Conservation (phyloP, 2,888 invertebrate species). For the Limenitis arthemis region DNA sequence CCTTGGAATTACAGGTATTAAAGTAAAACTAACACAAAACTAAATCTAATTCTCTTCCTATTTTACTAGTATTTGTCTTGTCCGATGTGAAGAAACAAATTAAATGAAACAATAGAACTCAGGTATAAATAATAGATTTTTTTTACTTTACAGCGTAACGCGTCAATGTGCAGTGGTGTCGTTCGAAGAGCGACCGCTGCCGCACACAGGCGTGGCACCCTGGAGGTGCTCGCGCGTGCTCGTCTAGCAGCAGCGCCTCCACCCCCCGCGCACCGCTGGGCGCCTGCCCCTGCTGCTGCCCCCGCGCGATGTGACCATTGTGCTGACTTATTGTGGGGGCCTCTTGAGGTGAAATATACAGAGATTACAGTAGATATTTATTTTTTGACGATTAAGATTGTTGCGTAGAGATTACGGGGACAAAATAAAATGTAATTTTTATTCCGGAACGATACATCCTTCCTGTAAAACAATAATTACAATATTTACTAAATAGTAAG, state of each 20-base stretch:
- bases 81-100: too few species aligned
- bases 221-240: constrained; percentile 91
- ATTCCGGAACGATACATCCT: too few species aligned
- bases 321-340: constrained; percentile 91
- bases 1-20: constrained; percentile 79
- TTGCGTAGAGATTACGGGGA: too few species aligned
- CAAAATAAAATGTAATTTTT: too few species aligned
- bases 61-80: too few species aligned
- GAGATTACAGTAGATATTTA: too few species aligned
- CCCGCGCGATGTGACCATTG: constrained; percentile 95
- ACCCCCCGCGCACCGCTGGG: constrained; percentile 72
- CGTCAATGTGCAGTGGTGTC: constrained; percentile 89
- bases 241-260: constrained; percentile 84
- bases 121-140: not conserved
- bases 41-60: too few species aligned
- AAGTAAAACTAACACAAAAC: too few species aligned
- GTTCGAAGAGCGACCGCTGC: constrained; percentile 88
- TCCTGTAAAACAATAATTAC: too few species aligned
- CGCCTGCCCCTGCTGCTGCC: constrained; percentile 83
- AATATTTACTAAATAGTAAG: not conserved
- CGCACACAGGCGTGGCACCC: constrained; percentile 90
- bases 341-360: constrained; percentile 76
- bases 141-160: constrained; percentile 74
- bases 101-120: too few species aligned
- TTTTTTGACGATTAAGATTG: too few species aligned